These are phyloP conservation scores for Balanococcus diminutus DNA, from an alignment of 2,888 invertebrate species.

Conservation along the genomic window DNA sequence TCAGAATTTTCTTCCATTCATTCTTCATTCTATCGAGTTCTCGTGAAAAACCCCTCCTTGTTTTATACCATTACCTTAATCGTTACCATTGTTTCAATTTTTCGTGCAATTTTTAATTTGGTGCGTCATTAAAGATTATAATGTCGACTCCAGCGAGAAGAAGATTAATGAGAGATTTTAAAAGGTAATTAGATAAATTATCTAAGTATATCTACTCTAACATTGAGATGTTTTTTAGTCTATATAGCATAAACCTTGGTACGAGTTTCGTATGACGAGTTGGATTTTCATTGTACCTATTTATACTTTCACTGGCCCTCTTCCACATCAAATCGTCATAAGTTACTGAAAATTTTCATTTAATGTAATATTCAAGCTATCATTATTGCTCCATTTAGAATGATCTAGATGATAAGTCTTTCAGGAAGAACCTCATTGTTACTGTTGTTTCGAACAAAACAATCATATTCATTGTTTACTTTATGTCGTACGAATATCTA, in stretches of 20 bases:
- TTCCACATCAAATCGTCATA: background rate
- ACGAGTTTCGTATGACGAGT: background rate
- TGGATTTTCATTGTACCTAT: too few species aligned
- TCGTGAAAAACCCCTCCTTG: background rate
- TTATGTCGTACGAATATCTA: too few species aligned
- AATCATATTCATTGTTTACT: too few species aligned
- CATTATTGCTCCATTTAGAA: background rate
- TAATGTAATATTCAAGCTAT: too few species aligned
- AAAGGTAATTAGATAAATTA: constrained; percentile 63
- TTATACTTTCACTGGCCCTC: too few species aligned
- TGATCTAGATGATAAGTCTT: background rate
- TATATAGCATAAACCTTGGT: background rate
- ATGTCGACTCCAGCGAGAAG: constrained; percentile 99
- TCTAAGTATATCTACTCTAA: background rate
- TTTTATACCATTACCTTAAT: background rate
- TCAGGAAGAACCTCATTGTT: background rate
- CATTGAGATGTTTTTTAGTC: background rate
- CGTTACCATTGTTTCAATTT: background rate
- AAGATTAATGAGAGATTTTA: constrained; percentile 98
- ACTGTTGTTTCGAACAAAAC: background rate
- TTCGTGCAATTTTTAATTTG: background rate
- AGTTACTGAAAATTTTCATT: background rate
- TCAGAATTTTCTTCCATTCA: constrained; percentile 1
- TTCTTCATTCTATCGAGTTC: background rate
- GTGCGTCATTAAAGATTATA: constrained; percentile 14